phyloP scores from a whole-genome alignment of 2,113 vertebrate species.

The Brachypodius melanocephalos region DNA sequence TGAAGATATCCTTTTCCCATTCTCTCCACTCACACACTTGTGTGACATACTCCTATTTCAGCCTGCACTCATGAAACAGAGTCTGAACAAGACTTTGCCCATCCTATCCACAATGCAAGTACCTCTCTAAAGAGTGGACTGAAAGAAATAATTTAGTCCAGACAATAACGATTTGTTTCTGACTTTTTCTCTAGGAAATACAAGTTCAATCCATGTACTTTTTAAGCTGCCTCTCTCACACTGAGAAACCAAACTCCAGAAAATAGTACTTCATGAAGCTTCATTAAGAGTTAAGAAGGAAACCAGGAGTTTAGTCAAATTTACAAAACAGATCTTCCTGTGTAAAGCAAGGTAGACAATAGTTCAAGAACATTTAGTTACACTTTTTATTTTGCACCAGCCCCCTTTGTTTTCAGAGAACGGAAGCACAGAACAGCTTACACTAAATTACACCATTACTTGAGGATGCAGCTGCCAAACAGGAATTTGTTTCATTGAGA shows the following conservation, averaged over 20 bases:
- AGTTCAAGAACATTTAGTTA: slow-evolving; percentile 36
- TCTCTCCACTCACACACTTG: not conserved
- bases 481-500: slow-evolving; percentile 59
- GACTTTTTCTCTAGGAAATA: not conserved
- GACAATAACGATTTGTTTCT: not conserved
- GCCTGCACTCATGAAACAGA: not conserved
- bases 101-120: not conserved
- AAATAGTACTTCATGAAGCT: not conserved
- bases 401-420: slow-evolving; percentile 56
- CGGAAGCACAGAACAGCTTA: slow-evolving; percentile 29
- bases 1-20: not conserved
- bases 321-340: slow-evolving; percentile 59
- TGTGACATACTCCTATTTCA: not conserved
- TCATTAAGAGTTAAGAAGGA: not conserved
- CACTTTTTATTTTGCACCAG: slow-evolving; percentile 35
- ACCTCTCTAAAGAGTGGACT: not conserved
- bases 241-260: not conserved
- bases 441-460: slow-evolving; percentile 41
- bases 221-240: not conserved
- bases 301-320: not conserved
- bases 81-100: not conserved
- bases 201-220: not conserved
- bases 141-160: not conserved
- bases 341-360: slow-evolving; percentile 49
- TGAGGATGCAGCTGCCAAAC: slow-evolving; percentile 68